These are phyloP conservation scores for Austrofundulus limnaeus DNA, from an alignment of 2,113 vertebrate species.

Conservation along the genomic window DNA sequence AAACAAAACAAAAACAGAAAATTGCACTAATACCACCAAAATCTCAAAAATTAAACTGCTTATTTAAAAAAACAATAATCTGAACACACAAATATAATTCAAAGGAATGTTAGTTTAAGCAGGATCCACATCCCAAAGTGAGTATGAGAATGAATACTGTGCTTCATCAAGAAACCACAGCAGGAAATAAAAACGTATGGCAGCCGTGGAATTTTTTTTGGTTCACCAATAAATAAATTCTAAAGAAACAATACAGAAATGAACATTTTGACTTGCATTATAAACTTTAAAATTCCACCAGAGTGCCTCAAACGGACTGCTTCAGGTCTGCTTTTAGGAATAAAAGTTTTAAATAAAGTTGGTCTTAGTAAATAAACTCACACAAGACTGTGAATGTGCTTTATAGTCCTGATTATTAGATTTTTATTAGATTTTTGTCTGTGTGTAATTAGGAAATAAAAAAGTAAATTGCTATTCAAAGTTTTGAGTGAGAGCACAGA, in stretches of 20 bases:
- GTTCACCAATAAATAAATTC: conserved; percentile 52
- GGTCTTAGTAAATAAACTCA: neutral
- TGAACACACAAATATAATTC: conserved; percentile 29
- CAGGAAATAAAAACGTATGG: conserved; percentile 15
- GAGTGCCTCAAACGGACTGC: conserved; percentile 7
- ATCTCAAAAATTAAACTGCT: conserved; percentile 29
- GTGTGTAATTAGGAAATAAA: conserved; percentile 4
- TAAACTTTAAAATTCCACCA: conserved; percentile 24
- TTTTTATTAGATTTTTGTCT: conserved; percentile 28
- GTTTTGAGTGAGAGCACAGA: too few species aligned
- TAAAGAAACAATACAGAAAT: conserved; percentile 35
- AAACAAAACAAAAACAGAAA: conserved; percentile 10
- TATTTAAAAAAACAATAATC: conserved; percentile 4
- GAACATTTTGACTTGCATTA: conserved; percentile 33
- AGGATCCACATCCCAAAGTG: conserved; percentile 24
- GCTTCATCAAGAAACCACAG: conserved; percentile 22
- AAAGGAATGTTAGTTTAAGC: conserved; percentile 34
- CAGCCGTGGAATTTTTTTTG: conserved; percentile 24
- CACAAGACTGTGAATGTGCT: neutral
- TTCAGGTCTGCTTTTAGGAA: conserved; percentile 9
- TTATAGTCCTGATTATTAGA: neutral
- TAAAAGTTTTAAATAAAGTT: conserved; percentile 1
- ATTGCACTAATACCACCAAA: conserved; percentile 35
- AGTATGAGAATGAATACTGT: conserved; percentile 9
- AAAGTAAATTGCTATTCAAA: neutral